Conservation (phyloP, 2,888 invertebrate genomes). For the Brachynemurus nebulosus region DNA sequence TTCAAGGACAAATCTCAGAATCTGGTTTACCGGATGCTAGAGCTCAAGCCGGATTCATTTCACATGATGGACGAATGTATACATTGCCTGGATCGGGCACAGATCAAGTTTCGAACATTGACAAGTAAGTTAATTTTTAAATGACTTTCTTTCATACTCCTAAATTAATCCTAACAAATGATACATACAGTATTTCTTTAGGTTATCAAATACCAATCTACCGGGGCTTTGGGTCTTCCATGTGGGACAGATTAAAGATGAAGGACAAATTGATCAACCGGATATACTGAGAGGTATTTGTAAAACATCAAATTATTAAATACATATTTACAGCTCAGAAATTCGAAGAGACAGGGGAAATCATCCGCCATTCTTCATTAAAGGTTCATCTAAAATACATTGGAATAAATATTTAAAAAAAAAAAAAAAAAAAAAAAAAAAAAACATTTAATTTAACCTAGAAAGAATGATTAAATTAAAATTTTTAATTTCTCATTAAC, state of each 20-base stretch:
- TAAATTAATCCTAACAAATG: neutral
- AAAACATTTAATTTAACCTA: no score
- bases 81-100: conserved; percentile 79
- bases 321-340: no score
- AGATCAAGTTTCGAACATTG: conserved; percentile 68
- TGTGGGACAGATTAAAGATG: conserved; percentile 53
- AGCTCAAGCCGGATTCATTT: conserved; percentile 85
- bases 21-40: conserved; percentile 73
- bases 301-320: no score
- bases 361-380: no score
- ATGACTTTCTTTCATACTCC: neutral
- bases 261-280: conserved; percentile 51
- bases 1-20: conserved; percentile 63
- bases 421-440: neutral
- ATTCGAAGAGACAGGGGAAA: no score
- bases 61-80: conserved; percentile 64
- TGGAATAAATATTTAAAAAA: neutral
- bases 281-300: conserved; percentile 33
- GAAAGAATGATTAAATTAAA: no score
- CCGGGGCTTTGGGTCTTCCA: conserved; percentile 81
- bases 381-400: no score
- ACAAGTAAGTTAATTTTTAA: conserved; percentile 47
- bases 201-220: conserved; percentile 73
- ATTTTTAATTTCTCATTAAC: neutral
- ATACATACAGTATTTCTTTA: neutral